phyloP scores from a whole-genome alignment of 1,140 invertebrate species.

The Campoletis sonorensis region DNA sequence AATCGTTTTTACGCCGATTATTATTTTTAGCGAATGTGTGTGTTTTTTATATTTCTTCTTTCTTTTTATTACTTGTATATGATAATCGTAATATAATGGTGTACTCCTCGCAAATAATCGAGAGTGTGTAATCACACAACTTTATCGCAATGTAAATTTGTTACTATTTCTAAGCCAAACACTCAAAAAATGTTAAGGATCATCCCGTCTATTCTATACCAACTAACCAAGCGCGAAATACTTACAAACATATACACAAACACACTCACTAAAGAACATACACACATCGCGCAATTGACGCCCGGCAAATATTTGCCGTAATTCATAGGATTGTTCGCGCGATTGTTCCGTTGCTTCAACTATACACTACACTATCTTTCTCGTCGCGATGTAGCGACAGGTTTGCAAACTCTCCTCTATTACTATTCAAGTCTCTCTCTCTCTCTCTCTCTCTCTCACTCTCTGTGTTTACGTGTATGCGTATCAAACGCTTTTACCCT shows the following conservation, averaged over 20 bases:
- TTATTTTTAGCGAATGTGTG: not conserved
- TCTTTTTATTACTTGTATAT: not conserved
- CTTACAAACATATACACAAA: not conserved
- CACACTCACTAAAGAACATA: not conserved
- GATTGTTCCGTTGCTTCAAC: constrained; percentile 35
- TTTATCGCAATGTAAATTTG: constrained; percentile 57
- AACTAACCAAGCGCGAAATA: not conserved
- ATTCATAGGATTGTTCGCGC: constrained; percentile 56
- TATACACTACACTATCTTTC: constrained; percentile 43
- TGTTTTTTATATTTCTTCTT: no score
- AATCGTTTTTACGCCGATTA: not conserved
- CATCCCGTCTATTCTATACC: constrained; percentile 40
- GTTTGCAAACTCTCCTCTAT: constrained; percentile 25
- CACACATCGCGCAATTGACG: constrained; percentile 50
- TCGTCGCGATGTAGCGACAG: constrained; percentile 7
- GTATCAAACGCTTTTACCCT: constrained; percentile 17
- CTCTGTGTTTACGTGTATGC: constrained; percentile 9
- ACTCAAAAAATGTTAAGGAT: constrained; percentile 56
- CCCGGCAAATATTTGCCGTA: constrained; percentile 61
- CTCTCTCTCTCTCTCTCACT: no score
- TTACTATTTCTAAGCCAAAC: constrained; percentile 60
- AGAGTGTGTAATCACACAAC: not conserved
- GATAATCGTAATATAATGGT: not conserved
- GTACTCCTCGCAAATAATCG: not conserved
- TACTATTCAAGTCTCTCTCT: not conserved